Evolutionary conservation across 2,888 invertebrate genomes (phyloP), one percentile per base, ranked within the genome.

Genomic region (Plebejus melissa): DNA sequence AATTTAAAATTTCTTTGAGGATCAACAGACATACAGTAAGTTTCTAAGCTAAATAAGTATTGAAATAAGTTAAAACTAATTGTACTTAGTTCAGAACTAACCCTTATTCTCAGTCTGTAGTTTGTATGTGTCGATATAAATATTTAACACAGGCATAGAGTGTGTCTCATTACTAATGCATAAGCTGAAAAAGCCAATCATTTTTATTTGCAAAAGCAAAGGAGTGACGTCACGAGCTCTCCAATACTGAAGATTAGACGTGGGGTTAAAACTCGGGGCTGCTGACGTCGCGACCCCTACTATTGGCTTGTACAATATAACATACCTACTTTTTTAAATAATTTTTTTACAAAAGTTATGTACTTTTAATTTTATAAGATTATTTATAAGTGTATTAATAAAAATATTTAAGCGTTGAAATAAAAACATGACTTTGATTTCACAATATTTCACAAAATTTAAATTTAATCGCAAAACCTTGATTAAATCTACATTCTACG

Each of bases 151-250:
- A 60, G 3, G 0, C 60, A 60, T 28, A 60, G 2, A 60, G 28
- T 28, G 60, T 28, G 28, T 28, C 22, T 22, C 11, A 46, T 46
- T 71, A 36, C 41, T 71, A 71, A 71, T 71, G 46, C 46, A 70
- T 46, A 71, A 71, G 46, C 71, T 41, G 71, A 77, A 81, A 83
- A 83, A 83, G 84, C 82, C 86, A 85, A 85, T 87, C 83, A 85
- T 87, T 87, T 92, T 91, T 90, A 87, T 87, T 88, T 88, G 88
- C 86, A 90, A 90, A 88, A 88, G 84, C 86, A 85, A 87, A 90
- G 88, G 86, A 83, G 90, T 93, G 93, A 93, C 93, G 93, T 93
- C 93, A 93, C 88, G 83, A 85, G 82, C 84, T 85, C 82, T 83
- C 79, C 80, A 85, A 89, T 88, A 83, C 88, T 87, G 88, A 88